Evolutionary conservation across 2,113 vertebrate species (phyloP).

Genomic region (Aleadryas rufinucha): DNA sequence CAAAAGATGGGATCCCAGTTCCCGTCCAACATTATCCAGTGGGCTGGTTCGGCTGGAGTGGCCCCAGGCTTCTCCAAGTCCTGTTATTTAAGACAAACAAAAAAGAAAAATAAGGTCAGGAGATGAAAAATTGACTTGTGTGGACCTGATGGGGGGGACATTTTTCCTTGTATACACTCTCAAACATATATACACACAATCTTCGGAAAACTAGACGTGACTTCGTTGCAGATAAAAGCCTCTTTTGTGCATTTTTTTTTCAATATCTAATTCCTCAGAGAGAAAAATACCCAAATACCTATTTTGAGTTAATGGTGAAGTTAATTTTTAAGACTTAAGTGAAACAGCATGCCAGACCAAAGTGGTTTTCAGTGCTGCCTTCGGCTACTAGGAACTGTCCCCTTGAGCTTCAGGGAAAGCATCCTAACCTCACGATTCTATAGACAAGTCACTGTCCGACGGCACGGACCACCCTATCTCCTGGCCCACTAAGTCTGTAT

Average conservation of each 20-base stretch:
- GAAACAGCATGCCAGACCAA: background rate
- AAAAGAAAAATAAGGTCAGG: background rate
- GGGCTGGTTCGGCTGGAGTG: slow-evolving; percentile 86
- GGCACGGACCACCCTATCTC: background rate
- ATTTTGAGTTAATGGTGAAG: background rate
- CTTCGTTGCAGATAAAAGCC: background rate
- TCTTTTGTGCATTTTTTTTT: background rate
- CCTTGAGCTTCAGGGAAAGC: background rate
- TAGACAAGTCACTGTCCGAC: background rate
- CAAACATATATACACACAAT: background rate
- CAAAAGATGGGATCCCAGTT: slow-evolving; percentile 92
- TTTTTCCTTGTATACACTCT: background rate
- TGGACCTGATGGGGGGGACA: background rate
- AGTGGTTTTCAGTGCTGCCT: background rate
- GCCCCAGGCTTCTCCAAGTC: slow-evolving; percentile 96
- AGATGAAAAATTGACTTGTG: background rate
- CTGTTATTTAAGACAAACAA: slow-evolving; percentile 69
- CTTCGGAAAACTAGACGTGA: background rate
- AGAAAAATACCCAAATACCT: background rate
- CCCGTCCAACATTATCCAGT: slow-evolving; percentile 89
- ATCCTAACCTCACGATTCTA: background rate
- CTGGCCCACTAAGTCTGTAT: background rate
- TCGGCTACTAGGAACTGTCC: background rate
- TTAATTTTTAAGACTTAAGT: background rate
- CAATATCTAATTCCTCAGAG: background rate